Evolutionary conservation across 2,113 vertebrate genomes (phyloP).

Genomic region (Thymallus thymallus): DNA sequence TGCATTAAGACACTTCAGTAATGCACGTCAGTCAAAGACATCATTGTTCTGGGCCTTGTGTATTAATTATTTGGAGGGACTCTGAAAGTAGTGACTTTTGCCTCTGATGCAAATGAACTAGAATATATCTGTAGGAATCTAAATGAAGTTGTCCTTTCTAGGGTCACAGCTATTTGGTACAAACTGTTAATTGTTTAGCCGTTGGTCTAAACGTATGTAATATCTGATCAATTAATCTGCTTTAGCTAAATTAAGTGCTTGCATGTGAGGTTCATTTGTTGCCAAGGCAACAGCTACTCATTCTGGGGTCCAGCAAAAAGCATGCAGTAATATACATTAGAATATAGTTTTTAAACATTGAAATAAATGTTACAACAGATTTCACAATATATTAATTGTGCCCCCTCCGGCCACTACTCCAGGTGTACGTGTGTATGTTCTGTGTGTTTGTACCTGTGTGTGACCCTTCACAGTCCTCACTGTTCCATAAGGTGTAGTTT

Average conservation of each 20-base stretch:
- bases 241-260: background rate
- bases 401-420: too few species aligned
- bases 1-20: slow-evolving; percentile 64
- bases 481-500: too few species aligned
- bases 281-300: too few species aligned
- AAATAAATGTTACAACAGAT: too few species aligned
- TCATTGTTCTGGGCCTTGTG: slow-evolving; percentile 59
- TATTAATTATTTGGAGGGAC: slow-evolving; percentile 12
- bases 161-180: background rate
- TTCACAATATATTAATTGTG: too few species aligned
- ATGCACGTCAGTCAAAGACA: slow-evolving; percentile 65
- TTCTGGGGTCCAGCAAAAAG: too few species aligned
- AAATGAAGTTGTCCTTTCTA: background rate
- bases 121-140: background rate
- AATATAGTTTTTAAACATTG: too few species aligned
- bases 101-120: slow-evolving; percentile 18
- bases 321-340: too few species aligned
- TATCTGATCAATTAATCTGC: background rate
- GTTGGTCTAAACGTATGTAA: background rate
- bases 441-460: too few species aligned
- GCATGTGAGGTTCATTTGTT: too few species aligned
- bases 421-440: too few species aligned
- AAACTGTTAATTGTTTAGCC: background rate
- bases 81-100: slow-evolving; percentile 7
- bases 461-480: too few species aligned